These are phyloP conservation scores for Leguminivora glycinivorella DNA, from an alignment of 1,140 invertebrate species.

Conservation along the genomic window DNA sequence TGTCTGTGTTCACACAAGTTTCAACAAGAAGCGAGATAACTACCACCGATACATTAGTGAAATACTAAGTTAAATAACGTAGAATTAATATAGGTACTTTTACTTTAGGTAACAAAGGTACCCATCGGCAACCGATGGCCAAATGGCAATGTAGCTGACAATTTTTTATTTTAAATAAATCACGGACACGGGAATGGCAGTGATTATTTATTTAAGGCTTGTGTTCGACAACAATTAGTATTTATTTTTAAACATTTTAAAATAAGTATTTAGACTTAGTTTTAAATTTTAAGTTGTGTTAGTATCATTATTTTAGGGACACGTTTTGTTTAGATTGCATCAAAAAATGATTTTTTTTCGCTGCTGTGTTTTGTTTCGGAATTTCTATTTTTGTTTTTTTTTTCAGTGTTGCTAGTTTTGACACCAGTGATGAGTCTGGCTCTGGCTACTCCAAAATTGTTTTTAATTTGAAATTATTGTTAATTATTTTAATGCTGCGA, in stretches of 20 bases:
- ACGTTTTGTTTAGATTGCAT: neutral
- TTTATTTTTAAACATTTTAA: conserved; percentile 31
- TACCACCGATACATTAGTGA: neutral
- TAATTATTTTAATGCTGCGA: conserved; percentile 15
- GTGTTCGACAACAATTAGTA: conserved; percentile 33
- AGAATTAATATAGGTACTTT: conserved; percentile 10
- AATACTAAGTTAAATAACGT: neutral
- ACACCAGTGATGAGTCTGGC: conserved; percentile 12
- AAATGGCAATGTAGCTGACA: too few relatives aligned
- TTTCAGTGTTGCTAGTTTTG: conserved; percentile 26
- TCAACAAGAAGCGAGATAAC: neutral
- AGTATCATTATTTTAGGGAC: conserved; percentile 16
- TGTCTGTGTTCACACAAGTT: neutral
- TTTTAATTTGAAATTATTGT: conserved; percentile 24
- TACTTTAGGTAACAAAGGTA: neutral
- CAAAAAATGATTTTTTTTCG: neutral
- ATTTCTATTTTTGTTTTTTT: conserved; percentile 26
- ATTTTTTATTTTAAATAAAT: neutral
- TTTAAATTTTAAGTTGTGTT: conserved; percentile 28
- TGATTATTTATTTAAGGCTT: conserved; percentile 31
- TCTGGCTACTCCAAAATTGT: conserved; percentile 11
- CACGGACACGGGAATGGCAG: conserved; percentile 13
- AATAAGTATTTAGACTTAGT: conserved; percentile 31
- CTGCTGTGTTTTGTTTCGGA: conserved; percentile 9
- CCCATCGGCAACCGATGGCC: too few relatives aligned